These are phyloP conservation scores for Allolobophora icterica DNA, from an alignment of 2,888 invertebrate genomes.

Conservation along the genomic window DNA sequence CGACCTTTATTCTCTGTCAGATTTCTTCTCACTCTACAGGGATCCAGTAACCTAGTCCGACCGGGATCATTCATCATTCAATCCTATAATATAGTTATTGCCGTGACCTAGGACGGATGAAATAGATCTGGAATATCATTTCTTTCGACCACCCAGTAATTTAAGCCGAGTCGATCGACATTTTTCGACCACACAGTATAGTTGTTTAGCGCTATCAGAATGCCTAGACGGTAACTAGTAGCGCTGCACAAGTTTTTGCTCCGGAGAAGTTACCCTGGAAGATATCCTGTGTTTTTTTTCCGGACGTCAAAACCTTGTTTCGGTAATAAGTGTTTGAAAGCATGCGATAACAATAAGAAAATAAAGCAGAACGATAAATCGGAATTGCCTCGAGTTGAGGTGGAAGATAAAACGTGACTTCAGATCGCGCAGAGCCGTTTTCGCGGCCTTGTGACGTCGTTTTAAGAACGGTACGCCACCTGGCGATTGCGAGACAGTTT, in stretches of 20 bases:
- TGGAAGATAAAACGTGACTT: not conserved
- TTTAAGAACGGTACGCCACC: not conserved
- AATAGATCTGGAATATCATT: not conserved
- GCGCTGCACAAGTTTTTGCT: not conserved
- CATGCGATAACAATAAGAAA: not conserved
- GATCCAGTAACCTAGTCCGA: not conserved
- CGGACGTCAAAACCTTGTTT: not conserved
- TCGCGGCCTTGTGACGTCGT: not conserved
- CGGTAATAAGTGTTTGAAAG: not conserved
- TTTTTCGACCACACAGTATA: not conserved
- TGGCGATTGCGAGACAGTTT: not conserved
- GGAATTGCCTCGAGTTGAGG: not conserved
- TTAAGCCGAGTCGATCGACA: not conserved
- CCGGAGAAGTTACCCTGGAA: not conserved
- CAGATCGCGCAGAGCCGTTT: too few species aligned
- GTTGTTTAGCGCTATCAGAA: not conserved
- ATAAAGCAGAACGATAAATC: not conserved
- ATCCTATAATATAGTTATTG: not conserved
- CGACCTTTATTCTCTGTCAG: not conserved
- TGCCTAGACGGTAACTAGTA: not conserved
- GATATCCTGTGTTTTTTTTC: not conserved
- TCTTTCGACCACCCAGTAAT: slow-evolving; percentile 17
- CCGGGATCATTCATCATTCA: not conserved
- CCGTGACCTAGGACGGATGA: not conserved
- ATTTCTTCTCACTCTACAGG: not conserved